Percentiles rank a stretch among this genome's conserved stretches.
Conservation (phyloP, 2,113 vertebrate genomes). For the Galbula dea region DNA sequence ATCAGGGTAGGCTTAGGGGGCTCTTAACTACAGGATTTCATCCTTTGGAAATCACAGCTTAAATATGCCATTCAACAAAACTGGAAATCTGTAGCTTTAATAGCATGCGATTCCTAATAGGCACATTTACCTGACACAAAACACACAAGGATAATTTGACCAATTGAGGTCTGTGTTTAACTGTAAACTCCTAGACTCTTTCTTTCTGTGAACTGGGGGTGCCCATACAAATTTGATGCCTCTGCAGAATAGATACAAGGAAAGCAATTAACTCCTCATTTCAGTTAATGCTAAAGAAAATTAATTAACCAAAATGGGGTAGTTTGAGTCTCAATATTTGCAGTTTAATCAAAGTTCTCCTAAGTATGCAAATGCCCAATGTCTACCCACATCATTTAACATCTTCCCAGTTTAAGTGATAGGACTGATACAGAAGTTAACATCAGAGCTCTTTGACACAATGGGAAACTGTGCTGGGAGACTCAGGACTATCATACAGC, state of each 20-base stretch:
- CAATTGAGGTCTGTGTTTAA: not conserved
- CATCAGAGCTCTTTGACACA: not conserved
- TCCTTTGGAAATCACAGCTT: not conserved
- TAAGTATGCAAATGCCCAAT: not conserved
- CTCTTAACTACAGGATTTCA: not conserved
- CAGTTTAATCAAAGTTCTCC: not conserved
- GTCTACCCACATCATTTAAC: not conserved
- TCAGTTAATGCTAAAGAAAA: not conserved
- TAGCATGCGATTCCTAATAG: not conserved
- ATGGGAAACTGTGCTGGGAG: not conserved
- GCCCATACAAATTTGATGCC: not conserved
- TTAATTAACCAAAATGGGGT: not conserved
- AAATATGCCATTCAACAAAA: not conserved
- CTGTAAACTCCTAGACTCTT: not conserved
- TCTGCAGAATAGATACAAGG: not conserved
- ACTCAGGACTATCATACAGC: not conserved
- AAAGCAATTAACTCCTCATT: not conserved
- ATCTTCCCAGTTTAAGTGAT: not conserved
- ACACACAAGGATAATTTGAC: not conserved
- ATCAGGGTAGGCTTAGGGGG: not conserved
- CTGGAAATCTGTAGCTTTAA: not conserved
- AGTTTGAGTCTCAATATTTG: not conserved
- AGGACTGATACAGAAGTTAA: not conserved
- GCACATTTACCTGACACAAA: not conserved
- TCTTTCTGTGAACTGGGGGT: not conserved